Conservation (phyloP, 2,888 invertebrate genomes). For the Phymatocera aterrima region DNA sequence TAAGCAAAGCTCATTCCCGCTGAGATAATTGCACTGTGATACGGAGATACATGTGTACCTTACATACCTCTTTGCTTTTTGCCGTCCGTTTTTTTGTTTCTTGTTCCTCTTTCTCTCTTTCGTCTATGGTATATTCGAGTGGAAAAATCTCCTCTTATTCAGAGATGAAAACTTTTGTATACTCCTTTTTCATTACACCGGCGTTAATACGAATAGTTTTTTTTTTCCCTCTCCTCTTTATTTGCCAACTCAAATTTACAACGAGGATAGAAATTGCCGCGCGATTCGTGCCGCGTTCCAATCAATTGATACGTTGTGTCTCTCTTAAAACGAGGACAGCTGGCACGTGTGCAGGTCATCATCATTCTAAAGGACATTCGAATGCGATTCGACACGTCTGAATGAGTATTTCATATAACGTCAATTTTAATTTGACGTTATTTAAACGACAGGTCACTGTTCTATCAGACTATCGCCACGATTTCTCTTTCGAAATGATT, state of each 20-base stretch:
- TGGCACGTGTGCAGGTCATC: conserved; percentile 22
- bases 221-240: not conserved
- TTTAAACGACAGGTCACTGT: conserved; percentile 17
- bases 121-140: not conserved
- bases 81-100: not conserved
- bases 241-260: conserved; percentile 15
- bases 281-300: not conserved
- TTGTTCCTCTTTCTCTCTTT: not conserved
- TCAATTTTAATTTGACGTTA: conserved; percentile 23
- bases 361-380: conserved; percentile 24
- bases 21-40: conserved; percentile 68
- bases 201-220: conserved; percentile 1
- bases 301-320: conserved; percentile 14
- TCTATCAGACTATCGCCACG: not conserved
- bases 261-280: not conserved
- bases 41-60: conserved; percentile 47
- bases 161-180: conserved; percentile 14
- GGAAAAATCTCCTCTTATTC: not conserved
- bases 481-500: not conserved
- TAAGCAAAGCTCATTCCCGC: conserved; percentile 67
- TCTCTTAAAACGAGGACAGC: conserved; percentile 33
- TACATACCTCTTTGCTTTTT: not conserved
- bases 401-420: conserved; percentile 15
- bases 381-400: conserved; percentile 21
- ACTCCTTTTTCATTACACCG: not conserved